Evolutionary conservation across 30 jellyfish, hydroid and myxozoan species (phyloP), one percentile per base, ranked within the genome.

Genomic region (Chironex yamaguchii): DNA sequence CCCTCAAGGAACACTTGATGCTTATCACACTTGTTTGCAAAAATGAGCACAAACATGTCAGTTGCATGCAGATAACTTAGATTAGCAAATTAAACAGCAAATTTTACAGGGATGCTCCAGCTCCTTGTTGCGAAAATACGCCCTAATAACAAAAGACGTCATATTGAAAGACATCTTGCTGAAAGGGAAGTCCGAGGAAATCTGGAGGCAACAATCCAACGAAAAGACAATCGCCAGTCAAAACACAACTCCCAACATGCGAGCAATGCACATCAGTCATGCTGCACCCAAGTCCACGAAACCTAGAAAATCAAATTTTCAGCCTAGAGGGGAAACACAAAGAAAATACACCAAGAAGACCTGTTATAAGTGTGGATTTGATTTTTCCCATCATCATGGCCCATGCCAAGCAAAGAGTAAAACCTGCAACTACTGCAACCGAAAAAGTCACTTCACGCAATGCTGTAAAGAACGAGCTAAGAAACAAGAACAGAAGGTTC

Each of bases 321-420:
- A 34, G 21, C 35, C 21, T 2, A 71, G n/a, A n/a, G n/a, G n/a
- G n/a, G n/a, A 69, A 71, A 36, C 26, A 22, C 21, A 35, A 21
- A 22, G 71, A 21, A 14, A 23, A 6, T 2, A 9, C 51, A 63
- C 12, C 28, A 14, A 21, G 9, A 2, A 49, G 6, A 71, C 76
- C 35, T 62, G 90, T 34, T 79, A 31, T 42, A 79, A 79, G 34
- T 79, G 90, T 79, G 90, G 90, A 58, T 79, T 79, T 32, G 84
- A 33, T 34, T 80, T 13, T 52, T 84, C 91, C n/a, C 84, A 62
- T 64, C 62, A 66, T 22, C 32, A 63, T 80, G 29, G 53, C 29
- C 91, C 91, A 14, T 65, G 84, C 84, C 91, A 75, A 1, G 89
- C 89, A 26, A 20, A 64, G 31, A 65, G 84, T 64, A 80, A 80